phyloP scores from a whole-genome alignment of 2,113 vertebrate species.

The Penelope pileata region DNA sequence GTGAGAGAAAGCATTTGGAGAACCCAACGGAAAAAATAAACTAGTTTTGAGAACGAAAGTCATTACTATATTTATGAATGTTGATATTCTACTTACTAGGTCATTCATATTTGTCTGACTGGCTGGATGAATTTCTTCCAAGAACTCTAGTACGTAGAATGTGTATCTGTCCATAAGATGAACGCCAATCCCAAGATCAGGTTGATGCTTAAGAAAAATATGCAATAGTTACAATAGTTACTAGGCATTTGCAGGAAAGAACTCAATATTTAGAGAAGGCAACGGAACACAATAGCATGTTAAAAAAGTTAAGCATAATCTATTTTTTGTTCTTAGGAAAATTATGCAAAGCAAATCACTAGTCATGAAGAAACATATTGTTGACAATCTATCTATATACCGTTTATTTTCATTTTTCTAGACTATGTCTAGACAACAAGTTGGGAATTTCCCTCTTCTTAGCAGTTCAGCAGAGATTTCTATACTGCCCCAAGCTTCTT shows the following conservation, averaged over 20 bases:
- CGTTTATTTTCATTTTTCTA: neutral
- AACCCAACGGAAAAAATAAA: neutral
- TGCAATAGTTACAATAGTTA: conserved; percentile 17
- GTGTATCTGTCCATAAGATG: conserved; percentile 99
- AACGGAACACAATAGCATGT: neutral
- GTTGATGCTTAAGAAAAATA: conserved; percentile 89
- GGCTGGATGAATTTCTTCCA: conserved; percentile 96
- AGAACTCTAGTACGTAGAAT: conserved; percentile 95
- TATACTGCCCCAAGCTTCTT: neutral
- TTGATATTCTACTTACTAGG: conserved; percentile 79
- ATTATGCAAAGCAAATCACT: neutral
- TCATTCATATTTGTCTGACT: conserved; percentile 97
- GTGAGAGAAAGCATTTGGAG: neutral
- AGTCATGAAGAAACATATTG: neutral
- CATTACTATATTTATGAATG: conserved; percentile 8
- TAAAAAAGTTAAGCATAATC: neutral
- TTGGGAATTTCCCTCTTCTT: neutral
- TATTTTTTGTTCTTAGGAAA: neutral
- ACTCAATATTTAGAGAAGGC: neutral
- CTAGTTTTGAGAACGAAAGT: neutral
- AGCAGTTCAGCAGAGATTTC: neutral
- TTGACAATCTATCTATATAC: neutral
- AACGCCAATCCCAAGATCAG: conserved; percentile 94
- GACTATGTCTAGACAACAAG: neutral
- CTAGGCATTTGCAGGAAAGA: neutral